These are phyloP conservation scores for Cyclophora albipunctata DNA, from an alignment of 2,888 invertebrate genomes.

Conservation along the genomic window DNA sequence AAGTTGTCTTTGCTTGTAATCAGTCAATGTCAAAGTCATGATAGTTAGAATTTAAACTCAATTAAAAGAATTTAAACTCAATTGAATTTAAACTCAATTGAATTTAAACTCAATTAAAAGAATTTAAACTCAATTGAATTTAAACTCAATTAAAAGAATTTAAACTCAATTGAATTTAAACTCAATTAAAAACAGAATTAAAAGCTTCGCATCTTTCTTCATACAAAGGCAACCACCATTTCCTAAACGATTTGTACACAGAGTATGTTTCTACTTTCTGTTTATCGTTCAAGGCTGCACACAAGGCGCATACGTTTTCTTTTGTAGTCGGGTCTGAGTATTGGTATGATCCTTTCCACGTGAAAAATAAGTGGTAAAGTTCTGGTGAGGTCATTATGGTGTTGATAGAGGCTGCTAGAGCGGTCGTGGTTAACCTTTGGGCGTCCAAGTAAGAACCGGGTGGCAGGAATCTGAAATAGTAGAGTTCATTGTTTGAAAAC, in stretches of 20 bases:
- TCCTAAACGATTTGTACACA: slow-evolving; percentile 38
- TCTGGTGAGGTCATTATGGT: slow-evolving; percentile 31
- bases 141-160: no score
- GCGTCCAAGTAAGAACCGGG: slow-evolving; percentile 55
- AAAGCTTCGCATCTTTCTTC: no score
- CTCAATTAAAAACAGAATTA: no score
- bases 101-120: no score
- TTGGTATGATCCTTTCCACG: slow-evolving; percentile 41
- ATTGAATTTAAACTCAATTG: no score
- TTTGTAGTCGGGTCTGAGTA: slow-evolving; percentile 29
- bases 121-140: no score
- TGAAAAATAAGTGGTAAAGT: slow-evolving; percentile 40
- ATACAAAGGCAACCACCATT: slow-evolving; percentile 44
- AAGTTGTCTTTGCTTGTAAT: no score
- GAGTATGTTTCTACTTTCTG: slow-evolving; percentile 20
- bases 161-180: no score
- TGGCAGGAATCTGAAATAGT: slow-evolving; percentile 51
- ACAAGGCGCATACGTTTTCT: slow-evolving; percentile 46
- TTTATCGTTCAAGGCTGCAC: slow-evolving; percentile 41
- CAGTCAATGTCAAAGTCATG: no score
- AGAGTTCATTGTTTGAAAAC: no score
- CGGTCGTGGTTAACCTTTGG: slow-evolving; percentile 17
- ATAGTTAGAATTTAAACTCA: no score
- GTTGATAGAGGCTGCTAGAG: slow-evolving; percentile 41
- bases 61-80: no score